Evolutionary conservation across 2,797 vertebrate genomes (phyloP).

Genomic region (Mus spretus): DNA sequence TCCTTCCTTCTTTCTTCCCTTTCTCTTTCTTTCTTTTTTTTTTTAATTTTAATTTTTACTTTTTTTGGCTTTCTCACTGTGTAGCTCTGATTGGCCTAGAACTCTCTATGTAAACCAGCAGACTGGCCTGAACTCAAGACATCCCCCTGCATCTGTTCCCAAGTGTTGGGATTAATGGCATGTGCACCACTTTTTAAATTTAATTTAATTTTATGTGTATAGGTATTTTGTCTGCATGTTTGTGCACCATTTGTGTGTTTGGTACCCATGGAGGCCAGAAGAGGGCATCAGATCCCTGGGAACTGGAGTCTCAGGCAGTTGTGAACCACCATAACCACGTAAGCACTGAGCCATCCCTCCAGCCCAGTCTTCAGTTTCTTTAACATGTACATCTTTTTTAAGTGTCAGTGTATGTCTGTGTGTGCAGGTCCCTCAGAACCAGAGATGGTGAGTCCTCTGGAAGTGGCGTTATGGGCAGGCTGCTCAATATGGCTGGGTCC

Average conservation of each 20-base stretch:
- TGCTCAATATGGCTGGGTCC: too few relatives aligned
- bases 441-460: background rate
- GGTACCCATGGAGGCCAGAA: background rate
- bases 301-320: background rate
- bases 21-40: background rate
- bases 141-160: background rate
- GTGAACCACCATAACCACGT: background rate
- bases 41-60: too few relatives aligned
- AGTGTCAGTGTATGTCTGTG: background rate
- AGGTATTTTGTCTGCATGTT: background rate
- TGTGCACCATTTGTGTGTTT: too few relatives aligned
- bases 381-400: background rate
- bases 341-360: background rate
- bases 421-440: background rate
- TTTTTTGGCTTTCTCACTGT: background rate
- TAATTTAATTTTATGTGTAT: background rate
- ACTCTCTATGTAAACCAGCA: background rate
- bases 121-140: background rate
- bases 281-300: background rate
- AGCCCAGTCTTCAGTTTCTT: background rate
- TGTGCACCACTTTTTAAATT: background rate
- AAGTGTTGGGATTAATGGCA: background rate
- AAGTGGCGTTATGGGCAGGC: background rate
- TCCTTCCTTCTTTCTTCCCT: background rate
- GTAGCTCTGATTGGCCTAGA: background rate